Evolutionary conservation across 2,797 vertebrate genomes (phyloP).

Genomic region (Adelosebastes latens): DNA sequence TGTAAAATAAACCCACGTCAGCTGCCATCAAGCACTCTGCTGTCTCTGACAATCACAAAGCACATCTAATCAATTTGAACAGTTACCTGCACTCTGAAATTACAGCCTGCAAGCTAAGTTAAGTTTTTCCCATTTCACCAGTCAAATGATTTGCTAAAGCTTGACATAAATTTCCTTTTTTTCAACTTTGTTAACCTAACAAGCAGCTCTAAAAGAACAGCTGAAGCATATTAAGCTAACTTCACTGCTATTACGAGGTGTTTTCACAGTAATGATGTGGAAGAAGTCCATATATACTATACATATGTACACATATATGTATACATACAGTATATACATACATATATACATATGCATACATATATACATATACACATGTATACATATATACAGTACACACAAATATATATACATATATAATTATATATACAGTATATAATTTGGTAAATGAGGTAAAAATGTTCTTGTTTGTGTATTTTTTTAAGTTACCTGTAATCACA

Average conservation of each 20-base stretch:
- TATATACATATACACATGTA: not conserved
- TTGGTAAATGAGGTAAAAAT: not conserved
- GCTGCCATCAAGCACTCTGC: not conserved
- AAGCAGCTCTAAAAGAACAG: not conserved
- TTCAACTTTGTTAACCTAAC: slow-evolving; percentile 18
- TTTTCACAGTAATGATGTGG: not conserved
- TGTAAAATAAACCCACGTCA: slow-evolving; percentile 20
- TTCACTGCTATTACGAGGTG: not conserved
- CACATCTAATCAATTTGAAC: slow-evolving; percentile 32
- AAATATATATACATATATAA: too few species aligned
- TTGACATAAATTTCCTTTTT: slow-evolving; percentile 18
- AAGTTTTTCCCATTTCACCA: not conserved
- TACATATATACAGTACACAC: too few species aligned
- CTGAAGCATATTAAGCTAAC: not conserved
- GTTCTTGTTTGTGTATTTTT: not conserved
- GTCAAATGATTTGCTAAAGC: slow-evolving; percentile 2
- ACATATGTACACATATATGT: not conserved
- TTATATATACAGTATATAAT: too few species aligned
- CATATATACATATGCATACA: not conserved
- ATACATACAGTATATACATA: not conserved
- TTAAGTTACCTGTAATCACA: not conserved
- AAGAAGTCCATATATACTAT: not conserved
- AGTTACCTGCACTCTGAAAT: slow-evolving; percentile 21
- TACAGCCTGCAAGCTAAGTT: slow-evolving; percentile 7
- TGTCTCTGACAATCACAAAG: slow-evolving; percentile 24